Conservation (phyloP, 2,888 invertebrate species). For the Macrosiphum euphorbiae region DNA sequence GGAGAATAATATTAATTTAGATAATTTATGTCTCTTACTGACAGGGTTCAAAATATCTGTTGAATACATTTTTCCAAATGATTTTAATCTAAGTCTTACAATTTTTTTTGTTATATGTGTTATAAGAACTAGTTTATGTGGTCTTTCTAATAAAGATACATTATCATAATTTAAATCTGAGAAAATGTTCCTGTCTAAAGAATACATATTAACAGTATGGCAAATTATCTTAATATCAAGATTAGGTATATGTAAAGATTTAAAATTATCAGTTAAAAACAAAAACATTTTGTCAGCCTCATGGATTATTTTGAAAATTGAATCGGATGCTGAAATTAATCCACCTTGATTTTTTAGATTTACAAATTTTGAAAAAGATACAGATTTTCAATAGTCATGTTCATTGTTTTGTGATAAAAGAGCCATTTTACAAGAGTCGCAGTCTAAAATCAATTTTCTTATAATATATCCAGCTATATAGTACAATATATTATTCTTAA, state of each 20-base stretch:
- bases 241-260: background rate
- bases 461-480: conserved; percentile 4
- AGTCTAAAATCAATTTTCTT: background rate
- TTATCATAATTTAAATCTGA: too few species aligned
- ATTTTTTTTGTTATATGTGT: too few species aligned
- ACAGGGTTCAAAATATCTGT: background rate
- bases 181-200: too few species aligned
- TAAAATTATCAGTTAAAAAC: background rate
- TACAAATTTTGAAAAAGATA: conserved; percentile 9
- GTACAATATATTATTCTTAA: conserved; percentile 4
- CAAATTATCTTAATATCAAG: background rate
- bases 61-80: conserved; percentile 4
- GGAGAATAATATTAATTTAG: background rate
- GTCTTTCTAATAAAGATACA: too few species aligned
- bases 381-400: background rate
- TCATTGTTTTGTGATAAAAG: background rate
- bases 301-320: background rate
- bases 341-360: background rate
- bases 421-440: background rate
- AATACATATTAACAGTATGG: too few species aligned
- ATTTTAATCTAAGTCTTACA: background rate
- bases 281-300: conserved; percentile 3
- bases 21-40: background rate
- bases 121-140: too few species aligned
- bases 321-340: background rate